Conservation (phyloP, 2,113 vertebrate genomes). For the Tautogolabrus adspersus region DNA sequence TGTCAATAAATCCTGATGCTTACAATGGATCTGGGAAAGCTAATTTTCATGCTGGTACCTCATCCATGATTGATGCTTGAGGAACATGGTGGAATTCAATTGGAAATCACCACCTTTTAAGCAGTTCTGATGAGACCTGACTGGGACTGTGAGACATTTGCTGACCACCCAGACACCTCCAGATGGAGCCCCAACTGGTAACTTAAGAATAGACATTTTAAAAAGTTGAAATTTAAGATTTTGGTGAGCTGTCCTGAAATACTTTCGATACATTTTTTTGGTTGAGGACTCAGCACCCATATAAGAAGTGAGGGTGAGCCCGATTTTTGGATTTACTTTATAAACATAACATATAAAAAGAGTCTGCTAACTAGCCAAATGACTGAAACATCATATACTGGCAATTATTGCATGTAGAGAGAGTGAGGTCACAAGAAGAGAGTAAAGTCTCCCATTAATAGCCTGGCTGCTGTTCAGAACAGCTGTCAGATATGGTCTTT, state of each 20-base stretch:
- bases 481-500: constrained; percentile 52
- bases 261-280: no score
- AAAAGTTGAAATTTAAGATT: no score
- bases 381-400: constrained; percentile 22
- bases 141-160: background rate
- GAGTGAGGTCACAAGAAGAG: constrained; percentile 25
- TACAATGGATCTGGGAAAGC: background rate
- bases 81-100: background rate
- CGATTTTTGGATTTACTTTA: no score
- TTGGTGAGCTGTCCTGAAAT: no score
- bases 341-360: background rate
- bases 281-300: no score
- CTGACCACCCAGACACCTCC: no score
- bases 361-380: constrained; percentile 8
- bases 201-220: no score
- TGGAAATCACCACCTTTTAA: background rate
- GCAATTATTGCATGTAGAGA: constrained; percentile 15
- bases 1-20: background rate
- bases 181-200: background rate
- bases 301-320: no score
- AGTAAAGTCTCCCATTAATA: constrained; percentile 16
- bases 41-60: background rate
- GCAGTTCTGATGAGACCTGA: background rate
- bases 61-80: background rate
- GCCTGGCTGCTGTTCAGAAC: constrained; percentile 12